phyloP scores from a whole-genome alignment of 1,140 invertebrate species.

The Macrobrachium nipponense region DNA sequence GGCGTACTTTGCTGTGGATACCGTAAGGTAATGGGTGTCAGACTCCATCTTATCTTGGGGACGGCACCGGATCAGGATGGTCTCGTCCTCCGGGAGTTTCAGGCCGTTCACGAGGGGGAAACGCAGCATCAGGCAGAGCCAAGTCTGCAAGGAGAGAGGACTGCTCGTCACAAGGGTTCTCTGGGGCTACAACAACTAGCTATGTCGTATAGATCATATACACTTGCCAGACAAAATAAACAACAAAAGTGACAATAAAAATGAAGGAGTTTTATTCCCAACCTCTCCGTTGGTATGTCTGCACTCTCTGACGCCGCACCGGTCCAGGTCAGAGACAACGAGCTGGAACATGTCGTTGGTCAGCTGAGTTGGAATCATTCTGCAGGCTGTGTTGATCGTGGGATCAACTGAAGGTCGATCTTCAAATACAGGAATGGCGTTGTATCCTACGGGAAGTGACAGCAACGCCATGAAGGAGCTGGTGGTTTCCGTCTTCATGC shows the following conservation, averaged over 20 bases:
- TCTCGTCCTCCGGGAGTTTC: slow-evolving; percentile 74
- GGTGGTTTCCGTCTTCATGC: slow-evolving; percentile 43
- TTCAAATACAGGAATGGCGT: slow-evolving; percentile 53
- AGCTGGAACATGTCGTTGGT: slow-evolving; percentile 58
- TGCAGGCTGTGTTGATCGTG: slow-evolving; percentile 57
- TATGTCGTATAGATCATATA: too few relatives aligned
- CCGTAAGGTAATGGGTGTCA: slow-evolving; percentile 71
- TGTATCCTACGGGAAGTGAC: slow-evolving; percentile 38
- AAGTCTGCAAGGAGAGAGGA: slow-evolving; percentile 49
- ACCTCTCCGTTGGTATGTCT: slow-evolving; percentile 47
- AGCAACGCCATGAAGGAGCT: slow-evolving; percentile 53
- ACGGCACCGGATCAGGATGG: slow-evolving; percentile 75
- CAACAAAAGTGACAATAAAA: neutral
- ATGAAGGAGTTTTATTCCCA: neutral
- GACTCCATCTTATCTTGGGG: slow-evolving; percentile 74
- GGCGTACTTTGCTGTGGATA: slow-evolving; percentile 58
- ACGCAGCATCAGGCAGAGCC: slow-evolving; percentile 73
- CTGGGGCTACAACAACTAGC: too few relatives aligned
- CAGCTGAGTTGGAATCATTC: slow-evolving; percentile 53
- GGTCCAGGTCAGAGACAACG: slow-evolving; percentile 56
- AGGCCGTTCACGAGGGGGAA: slow-evolving; percentile 75
- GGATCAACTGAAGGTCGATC: slow-evolving; percentile 55
- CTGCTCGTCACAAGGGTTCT: too few relatives aligned
- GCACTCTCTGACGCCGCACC: slow-evolving; percentile 61
- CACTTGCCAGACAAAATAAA: neutral